These are phyloP conservation scores for Ochropacha duplaris DNA, from an alignment of 2,888 invertebrate species.

Conservation along the genomic window DNA sequence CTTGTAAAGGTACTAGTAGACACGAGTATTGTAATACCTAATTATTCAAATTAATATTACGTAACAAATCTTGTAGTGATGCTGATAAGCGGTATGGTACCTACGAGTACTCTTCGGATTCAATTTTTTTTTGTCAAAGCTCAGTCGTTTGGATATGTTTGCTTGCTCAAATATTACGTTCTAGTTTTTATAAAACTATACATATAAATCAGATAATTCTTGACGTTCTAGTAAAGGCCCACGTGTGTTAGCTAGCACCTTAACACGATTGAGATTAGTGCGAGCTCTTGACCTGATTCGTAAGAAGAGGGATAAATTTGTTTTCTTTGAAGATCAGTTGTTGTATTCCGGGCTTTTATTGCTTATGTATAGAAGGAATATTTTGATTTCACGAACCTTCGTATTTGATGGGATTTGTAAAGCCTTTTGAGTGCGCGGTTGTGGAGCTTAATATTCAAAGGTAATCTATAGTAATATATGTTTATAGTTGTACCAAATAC, in stretches of 20 bases:
- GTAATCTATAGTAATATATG: not conserved
- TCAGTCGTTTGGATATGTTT: too few relatives aligned
- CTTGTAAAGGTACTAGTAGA: not conserved
- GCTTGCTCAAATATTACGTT: too few relatives aligned
- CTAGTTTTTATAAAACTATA: not conserved
- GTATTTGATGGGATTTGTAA: not conserved
- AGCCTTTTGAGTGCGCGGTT: not conserved
- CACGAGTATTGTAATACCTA: not conserved
- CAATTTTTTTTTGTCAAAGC: too few relatives aligned
- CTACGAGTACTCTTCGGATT: too few relatives aligned
- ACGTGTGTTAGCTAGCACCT: not conserved
- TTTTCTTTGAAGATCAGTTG: constrained; percentile 42
- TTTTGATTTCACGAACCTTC: not conserved
- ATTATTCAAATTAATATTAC: too few relatives aligned
- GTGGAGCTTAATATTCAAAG: not conserved
- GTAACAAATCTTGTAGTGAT: too few relatives aligned
- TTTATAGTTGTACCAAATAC: too few relatives aligned
- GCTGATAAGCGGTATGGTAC: not conserved
- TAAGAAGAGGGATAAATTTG: constrained; percentile 30
- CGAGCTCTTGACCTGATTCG: constrained; percentile 46
- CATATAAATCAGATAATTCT: not conserved
- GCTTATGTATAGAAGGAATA: not conserved
- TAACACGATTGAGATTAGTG: constrained; percentile 41
- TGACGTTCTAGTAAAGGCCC: not conserved
- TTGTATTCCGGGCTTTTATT: constrained; percentile 26